Evolutionary conservation across 2,888 invertebrate species (phyloP), one percentile per base, ranked within the genome.

Genomic region (Thereva unica): DNA sequence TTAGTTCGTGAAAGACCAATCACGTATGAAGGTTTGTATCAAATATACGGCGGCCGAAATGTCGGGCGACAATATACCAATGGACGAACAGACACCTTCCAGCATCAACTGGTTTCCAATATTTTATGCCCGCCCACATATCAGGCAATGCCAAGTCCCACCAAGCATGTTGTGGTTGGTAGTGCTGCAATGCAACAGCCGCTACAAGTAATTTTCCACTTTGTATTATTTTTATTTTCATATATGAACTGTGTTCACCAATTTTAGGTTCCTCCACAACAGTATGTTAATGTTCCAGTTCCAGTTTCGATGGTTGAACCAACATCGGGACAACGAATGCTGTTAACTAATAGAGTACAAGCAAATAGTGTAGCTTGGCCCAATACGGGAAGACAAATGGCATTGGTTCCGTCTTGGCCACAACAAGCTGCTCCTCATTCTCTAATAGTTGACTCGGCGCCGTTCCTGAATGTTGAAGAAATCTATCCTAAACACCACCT

Each of bases 241-340:
- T 42, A 50, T 45, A 23, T 66, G 49, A 66, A 68, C 52, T 66
- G 42, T 41, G 42, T 53, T 53, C 64, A 44, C 41, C 53, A 53
- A 50, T 63, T 64, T 44, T 83, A 86, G 42, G 88, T 88, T 54
- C 90, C 90, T 8, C 91, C 92, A 76, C 94, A 94, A 80, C 94
- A 95, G 80, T 95, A 95, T 80, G 94, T 88, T 73, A 81, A 80
- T 75, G 81, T 81, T 38, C 81, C 81, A 12, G 81, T 81, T 54
- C 95, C 96, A 41, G 95, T 96, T 63, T 95, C 95, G 57, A 93
- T 96, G 84, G 93, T 96, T 56, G 93, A 93, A 75, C 93, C 92
- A 72, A 87, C 88, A 71, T 89, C 88, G 67, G 91, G 90, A 35
- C 85, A 91, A 72, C 89, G 90, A 77, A 92, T 92, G 89, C 80